Conservation (phyloP, 2,888 invertebrate species). For the Sarcophaga caerulescens region DNA sequence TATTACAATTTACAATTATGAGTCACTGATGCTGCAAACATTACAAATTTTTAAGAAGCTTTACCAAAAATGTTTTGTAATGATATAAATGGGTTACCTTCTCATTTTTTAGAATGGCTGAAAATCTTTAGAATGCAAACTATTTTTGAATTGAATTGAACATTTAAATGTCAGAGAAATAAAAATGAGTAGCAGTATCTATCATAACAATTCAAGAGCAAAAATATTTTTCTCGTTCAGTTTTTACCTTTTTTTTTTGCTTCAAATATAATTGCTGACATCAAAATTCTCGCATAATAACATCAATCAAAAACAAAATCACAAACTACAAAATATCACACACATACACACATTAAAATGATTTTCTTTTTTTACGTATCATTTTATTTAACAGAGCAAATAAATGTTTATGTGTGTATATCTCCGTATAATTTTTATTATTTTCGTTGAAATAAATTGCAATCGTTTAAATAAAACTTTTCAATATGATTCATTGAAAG, state of each 20-base stretch:
- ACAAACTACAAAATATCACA: neutral
- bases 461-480: neutral
- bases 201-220: conserved; percentile 20
- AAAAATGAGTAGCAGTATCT: conserved; percentile 16
- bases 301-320: conserved; percentile 68
- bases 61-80: no score
- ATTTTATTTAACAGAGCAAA: neutral
- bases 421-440: conserved; percentile 12
- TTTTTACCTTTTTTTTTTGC: neutral
- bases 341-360: no score
- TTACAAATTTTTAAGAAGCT: no score
- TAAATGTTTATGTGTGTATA: neutral
- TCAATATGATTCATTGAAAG: conserved; percentile 24
- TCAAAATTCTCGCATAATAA: conserved; percentile 71
- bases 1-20: no score
- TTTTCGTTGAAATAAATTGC: neutral
- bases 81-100: no score
- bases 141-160: no score
- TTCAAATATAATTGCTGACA: conserved; percentile 69
- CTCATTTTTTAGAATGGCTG: no score
- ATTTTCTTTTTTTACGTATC: neutral
- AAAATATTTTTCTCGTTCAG: neutral
- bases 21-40: no score
- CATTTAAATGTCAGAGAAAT: conserved; percentile 15
- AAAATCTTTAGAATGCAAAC: no score